These are phyloP conservation scores for Sphinx pinastri DNA, from an alignment of 2,888 invertebrate genomes.

Conservation along the genomic window DNA sequence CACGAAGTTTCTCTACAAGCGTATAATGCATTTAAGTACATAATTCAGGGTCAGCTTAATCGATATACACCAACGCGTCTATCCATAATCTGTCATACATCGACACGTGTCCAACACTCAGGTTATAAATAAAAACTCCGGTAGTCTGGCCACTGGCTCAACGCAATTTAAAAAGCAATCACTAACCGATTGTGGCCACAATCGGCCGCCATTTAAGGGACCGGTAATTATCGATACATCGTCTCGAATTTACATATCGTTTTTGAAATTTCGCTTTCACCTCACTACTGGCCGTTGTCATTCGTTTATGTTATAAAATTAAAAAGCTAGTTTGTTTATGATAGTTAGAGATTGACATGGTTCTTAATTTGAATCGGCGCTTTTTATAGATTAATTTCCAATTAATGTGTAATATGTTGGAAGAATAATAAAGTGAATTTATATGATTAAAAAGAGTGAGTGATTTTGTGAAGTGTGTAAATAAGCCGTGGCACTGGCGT, in stretches of 20 bases:
- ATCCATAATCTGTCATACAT: conserved; percentile 1
- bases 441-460: conserved; percentile 4
- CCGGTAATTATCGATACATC: conserved; percentile 71
- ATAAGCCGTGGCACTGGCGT: conserved; percentile 87
- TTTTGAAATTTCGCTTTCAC: conserved; percentile 63
- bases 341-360: conserved; percentile 31
- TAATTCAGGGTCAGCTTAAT: conserved; percentile 16
- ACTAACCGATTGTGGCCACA: conserved; percentile 65
- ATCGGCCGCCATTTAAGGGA: conserved; percentile 73
- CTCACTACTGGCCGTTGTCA: conserved; percentile 44
- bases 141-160: conserved; percentile 58
- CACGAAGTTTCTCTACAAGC: too few species aligned
- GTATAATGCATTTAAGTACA: conserved; percentile 31
- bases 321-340: conserved; percentile 31
- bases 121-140: conserved; percentile 59
- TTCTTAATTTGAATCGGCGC: conserved; percentile 17
- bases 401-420: conserved; percentile 8
- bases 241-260: conserved; percentile 66
- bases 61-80: background rate
- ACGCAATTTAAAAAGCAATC: conserved; percentile 78
- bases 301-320: conserved; percentile 4
- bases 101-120: conserved; percentile 36
- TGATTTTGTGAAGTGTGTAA: conserved; percentile 43
- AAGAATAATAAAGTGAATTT: background rate
- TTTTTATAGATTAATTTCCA: conserved; percentile 8